Base-by-base conservation (phyloP, 2,797 vertebrate species). In the Alosa sapidissima region DNA sequence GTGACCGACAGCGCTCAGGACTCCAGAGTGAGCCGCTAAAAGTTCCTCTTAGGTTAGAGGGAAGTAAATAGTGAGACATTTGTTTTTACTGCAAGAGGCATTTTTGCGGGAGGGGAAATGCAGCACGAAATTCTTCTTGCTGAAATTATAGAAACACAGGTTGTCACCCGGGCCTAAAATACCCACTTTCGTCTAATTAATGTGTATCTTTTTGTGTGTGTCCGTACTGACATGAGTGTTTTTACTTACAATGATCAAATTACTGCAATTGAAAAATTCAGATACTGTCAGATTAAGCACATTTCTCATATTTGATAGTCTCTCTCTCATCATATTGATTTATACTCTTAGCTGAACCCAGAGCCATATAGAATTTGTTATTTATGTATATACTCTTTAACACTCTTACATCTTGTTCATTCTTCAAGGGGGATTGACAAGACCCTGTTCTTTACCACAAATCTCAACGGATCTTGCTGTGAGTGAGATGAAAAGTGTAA, bases 381-480 rank as follows among this genome's bases (percentile, higher is more conserved):
- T 47, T 45, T 78, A 19, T 78, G 45, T 21, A 47, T 7, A 82
- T 60, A 85, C 21, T 65, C 81, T 89, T 9, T 86, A 52, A 83
- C 68, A 62, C 2, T 81, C 68, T 0, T 3, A 86, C 3, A 24
- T 89, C 82, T 88, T 85, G 24, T 87, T 52, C 92, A 41, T 94
- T 52, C 82, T 91, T 92, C 4, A 87, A 99, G 98, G 97, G 98
- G 96, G 83, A 90, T 90, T 4, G 92, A 92, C 82, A 93, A 94
- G 88, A 94, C 91, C 81, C 95, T 99, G 89, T 97, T 97, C 93
- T 97, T 98, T 85, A 97, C 97, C 85, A 91, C 96, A 83, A 96
- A 91, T 88, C 58, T 89, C 65, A 98, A 98, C 51, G 96, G 95
- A 89, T 97, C 98, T 86, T 99, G 98, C 93, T 95, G 98, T 99